These are phyloP conservation scores for crab-eating macaque (Macaca fascicularis) DNA, from an alignment of 2,113 vertebrate genomes.

Conservation along the genomic window DNA sequence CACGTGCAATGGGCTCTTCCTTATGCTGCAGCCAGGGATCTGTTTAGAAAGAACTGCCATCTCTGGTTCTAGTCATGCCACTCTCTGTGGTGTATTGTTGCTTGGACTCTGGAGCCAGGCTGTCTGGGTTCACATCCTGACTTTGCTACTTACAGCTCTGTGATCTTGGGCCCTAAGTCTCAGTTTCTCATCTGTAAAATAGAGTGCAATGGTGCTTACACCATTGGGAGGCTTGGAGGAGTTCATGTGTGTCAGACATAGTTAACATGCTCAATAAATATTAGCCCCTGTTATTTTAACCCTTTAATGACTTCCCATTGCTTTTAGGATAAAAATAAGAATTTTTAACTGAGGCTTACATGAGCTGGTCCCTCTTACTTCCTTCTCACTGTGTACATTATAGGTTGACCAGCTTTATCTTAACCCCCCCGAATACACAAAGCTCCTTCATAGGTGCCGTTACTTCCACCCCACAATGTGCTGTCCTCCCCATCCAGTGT, in stretches of 20 bases:
- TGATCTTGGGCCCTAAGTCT: background rate
- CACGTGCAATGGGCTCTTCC: too few relatives aligned
- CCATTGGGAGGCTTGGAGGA: background rate
- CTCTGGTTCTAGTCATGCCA: accelerated
- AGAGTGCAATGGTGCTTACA: background rate
- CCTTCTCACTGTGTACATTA: background rate
- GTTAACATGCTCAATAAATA: background rate
- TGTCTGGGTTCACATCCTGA: background rate
- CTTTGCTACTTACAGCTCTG: background rate
- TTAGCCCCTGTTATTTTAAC: background rate
- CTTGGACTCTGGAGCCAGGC: background rate
- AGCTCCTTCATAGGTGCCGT: background rate
- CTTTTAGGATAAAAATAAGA: background rate
- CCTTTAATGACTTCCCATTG: background rate
- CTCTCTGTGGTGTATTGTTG: accelerated
- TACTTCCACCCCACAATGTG: background rate
- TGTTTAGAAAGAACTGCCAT: background rate
- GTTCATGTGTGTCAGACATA: background rate
- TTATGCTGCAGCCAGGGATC: too few relatives aligned
- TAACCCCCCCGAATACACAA: background rate
- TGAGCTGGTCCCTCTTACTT: background rate
- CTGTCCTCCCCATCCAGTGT: background rate
- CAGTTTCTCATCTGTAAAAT: background rate
- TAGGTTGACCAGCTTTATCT: too few relatives aligned
- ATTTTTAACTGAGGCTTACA: background rate